A percentile compares a stretch with the other conserved stretches of the same genome.
These are phyloP conservation scores for Phaonia tiefii DNA, from an alignment of 2,888 invertebrate genomes.

Conservation along the genomic window DNA sequence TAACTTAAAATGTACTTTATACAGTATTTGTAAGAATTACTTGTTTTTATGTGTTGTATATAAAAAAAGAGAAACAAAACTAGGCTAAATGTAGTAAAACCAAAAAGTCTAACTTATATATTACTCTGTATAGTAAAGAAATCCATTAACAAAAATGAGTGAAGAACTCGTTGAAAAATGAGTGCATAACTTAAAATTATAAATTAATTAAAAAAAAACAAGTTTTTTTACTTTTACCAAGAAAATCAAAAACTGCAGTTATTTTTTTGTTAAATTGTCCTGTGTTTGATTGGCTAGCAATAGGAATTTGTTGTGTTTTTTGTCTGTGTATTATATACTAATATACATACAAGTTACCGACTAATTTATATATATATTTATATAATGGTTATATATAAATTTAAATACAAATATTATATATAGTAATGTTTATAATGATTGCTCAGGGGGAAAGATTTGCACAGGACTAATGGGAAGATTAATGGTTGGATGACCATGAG, in stretches of 20 bases:
- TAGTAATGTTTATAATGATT: constrained; percentile 37
- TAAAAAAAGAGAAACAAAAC: constrained; percentile 30
- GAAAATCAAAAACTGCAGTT: constrained; percentile 22
- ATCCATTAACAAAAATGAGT: constrained; percentile 26
- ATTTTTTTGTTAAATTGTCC: constrained; percentile 42
- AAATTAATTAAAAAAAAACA: neutral
- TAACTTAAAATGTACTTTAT: constrained; percentile 65
- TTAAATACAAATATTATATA: constrained; percentile 56
- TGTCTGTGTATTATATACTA: constrained; percentile 47
- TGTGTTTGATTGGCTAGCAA: constrained; percentile 46
- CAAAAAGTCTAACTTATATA: constrained; percentile 33
- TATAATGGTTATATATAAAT: constrained; percentile 4
- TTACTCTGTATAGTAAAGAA: constrained; percentile 26
- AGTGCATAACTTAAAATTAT: neutral
- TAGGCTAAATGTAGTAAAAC: constrained; percentile 41
- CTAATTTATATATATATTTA: constrained; percentile 39
- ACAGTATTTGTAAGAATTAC: constrained; percentile 60
- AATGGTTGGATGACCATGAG: neutral
- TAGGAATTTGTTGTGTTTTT: constrained; percentile 46
- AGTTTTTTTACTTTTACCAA: constrained; percentile 44
- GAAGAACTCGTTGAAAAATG: constrained; percentile 48
- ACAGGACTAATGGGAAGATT: neutral
- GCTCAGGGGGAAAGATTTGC: constrained; percentile 33
- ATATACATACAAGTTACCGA: constrained; percentile 43
- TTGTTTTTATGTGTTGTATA: constrained; percentile 27